Evolutionary conservation across 2,113 vertebrate genomes (phyloP), one percentile per base, ranked within the genome.

Genomic region (Electrona antarctica): DNA sequence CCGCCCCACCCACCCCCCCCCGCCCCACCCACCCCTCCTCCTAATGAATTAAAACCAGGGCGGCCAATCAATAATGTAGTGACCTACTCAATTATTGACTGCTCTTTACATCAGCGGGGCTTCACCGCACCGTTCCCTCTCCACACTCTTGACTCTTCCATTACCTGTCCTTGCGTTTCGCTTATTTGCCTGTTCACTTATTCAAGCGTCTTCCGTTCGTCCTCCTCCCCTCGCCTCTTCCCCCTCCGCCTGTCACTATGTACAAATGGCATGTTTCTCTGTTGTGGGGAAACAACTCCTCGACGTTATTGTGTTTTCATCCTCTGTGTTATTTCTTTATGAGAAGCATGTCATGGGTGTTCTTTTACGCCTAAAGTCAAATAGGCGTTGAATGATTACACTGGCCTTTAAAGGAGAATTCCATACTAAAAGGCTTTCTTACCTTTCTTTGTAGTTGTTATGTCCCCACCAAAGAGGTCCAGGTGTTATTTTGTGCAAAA

Each of bases 151-250:
- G 77, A 84, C 61, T 41, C 33, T 84, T 86, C 88, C 90, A 90
- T 89, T 92, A 92, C 87, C 88, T 90, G 85, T 81, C 84, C 79
- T 2, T 63, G 80, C 66, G n/a, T 86, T 41, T 79, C 80, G 74
- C 85, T 87, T 90, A 89, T 90, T 91, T 89, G 83, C 85, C 81
- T 87, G 63, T 82, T 91, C 74, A 88, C 86, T 91, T 88, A 91
- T 91, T 91, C 87, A 86, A 70, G 69, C 33, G 13, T 48, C 79
- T 78, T 72, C 74, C 81, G 14, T 28, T 71, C 68, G 21, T 60
- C 71, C 62, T 71, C 68, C 29, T 60, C 71, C 62, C 1, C 63
- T 70, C 67, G 11, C 55, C 47, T 57, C 33, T 21, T 58, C 67
- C 6, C 6, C 1, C 47, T 59, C 47, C 4, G 14, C 60, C 79